phyloP scores from a whole-genome alignment of 2,113 vertebrate genomes.

The Psettodes erumei region DNA sequence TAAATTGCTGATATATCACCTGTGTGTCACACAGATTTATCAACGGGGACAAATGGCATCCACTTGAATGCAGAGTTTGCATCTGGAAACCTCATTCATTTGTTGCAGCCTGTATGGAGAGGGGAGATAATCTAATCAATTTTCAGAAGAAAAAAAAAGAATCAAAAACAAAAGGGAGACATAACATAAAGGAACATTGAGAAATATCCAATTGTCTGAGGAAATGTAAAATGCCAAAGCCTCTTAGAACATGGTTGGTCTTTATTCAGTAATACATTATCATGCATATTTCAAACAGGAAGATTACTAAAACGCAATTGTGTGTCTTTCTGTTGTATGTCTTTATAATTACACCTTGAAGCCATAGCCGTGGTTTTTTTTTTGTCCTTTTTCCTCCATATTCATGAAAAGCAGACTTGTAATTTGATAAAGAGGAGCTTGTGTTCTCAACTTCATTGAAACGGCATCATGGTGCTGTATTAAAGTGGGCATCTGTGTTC shows the following conservation, averaged over 20 bases:
- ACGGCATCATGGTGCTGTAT: constrained; percentile 94
- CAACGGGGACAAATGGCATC: constrained; percentile 51
- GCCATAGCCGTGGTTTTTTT: constrained; percentile 90
- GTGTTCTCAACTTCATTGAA: constrained; percentile 99
- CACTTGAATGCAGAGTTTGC: constrained; percentile 61
- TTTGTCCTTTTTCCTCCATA: constrained; percentile 90
- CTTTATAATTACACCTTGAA: constrained; percentile 99
- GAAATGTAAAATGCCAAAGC: constrained; percentile 93
- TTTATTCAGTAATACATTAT: constrained; percentile 98
- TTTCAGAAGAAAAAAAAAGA: constrained; percentile 59
- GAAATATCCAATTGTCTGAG: constrained; percentile 93
- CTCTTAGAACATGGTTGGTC: constrained; percentile 94
- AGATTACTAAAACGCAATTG: constrained; percentile 96
- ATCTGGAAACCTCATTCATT: constrained; percentile 58
- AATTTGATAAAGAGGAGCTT: constrained; percentile 99
- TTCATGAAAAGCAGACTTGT: constrained; percentile 99
- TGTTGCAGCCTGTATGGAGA: constrained; percentile 58
- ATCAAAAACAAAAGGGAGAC: constrained; percentile 85
- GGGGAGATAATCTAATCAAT: constrained; percentile 83
- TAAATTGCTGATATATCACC: constrained; percentile 52
- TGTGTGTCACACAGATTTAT: constrained; percentile 52
- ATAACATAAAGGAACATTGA: constrained; percentile 89
- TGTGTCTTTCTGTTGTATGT: constrained; percentile 97
- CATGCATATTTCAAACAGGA: constrained; percentile 96
- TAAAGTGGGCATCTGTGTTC: constrained; percentile 99